Evolutionary conservation across 2,888 invertebrate species (phyloP), one percentile per base, ranked within the genome.

Genomic region (Oxystoma pomonae): DNA sequence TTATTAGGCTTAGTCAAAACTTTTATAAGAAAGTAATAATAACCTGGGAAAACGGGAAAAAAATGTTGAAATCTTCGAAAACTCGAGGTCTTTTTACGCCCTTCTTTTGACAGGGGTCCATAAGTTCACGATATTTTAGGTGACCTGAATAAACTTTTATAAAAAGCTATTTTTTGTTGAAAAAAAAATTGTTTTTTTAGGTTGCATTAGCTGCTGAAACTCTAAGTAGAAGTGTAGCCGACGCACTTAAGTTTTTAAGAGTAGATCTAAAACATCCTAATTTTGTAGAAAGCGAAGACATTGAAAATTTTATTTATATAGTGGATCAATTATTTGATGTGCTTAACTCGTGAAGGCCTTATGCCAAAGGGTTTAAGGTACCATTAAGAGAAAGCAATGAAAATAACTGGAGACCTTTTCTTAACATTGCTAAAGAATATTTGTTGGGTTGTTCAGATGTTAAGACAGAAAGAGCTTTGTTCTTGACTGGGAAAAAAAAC

Each of bases 151-250:
- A n/a, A n/a, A n/a, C n/a, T n/a, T n/a, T n/a, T n/a, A n/a, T n/a
- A n/a, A n/a, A n/a, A n/a, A n/a, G n/a, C n/a, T n/a, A n/a, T n/a
- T n/a, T n/a, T n/a, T n/a, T n/a, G n/a, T n/a, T n/a, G n/a, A n/a
- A n/a, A n/a, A 35, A 35, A 35, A 35, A 3, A 7, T 35, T 35
- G 35, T 35, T 3, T 35, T 35, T 35, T 35, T 35, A 35, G 35
- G 35, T 35, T 35, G 35, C 35, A 61, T 64, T 67, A 17, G 66
- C 65, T 2, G 58, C 60, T 9, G 65, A 66, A 63, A 66, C 63
- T 1, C 20, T 68, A 2, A 66, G 68, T 60, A 66, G 22, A 59
- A 66, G 66, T 52, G 68, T 67, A 0, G 18, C 60, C 51, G 68
- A 68, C 56, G 68, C 68, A 16, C 22, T 67, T 9, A 52, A 16